Evolutionary conservation across 2,888 invertebrate genomes (phyloP).

Genomic region (Tinea trinotella): DNA sequence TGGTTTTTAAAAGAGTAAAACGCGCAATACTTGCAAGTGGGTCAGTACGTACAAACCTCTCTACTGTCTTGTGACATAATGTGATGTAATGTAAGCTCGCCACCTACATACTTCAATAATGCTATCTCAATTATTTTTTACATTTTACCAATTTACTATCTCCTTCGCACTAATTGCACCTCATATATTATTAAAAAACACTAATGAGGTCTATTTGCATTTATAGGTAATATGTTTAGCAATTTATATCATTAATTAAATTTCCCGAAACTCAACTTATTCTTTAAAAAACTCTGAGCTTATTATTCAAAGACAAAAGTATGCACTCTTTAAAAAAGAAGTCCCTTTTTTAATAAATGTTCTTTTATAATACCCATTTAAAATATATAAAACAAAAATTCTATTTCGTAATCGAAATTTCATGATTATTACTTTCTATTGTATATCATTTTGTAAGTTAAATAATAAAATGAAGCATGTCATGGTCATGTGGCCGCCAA

Average conservation of each 20-base stretch:
- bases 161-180: background rate
- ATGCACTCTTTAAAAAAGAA: too few species aligned
- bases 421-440: constrained; percentile 5
- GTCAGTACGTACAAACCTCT: constrained; percentile 12
- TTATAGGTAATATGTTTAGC: too few species aligned
- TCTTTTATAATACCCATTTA: too few species aligned
- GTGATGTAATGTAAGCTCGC: constrained; percentile 6
- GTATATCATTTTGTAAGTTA: constrained; percentile 8
- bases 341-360: too few species aligned
- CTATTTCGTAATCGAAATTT: background rate
- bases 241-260: too few species aligned
- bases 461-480: constrained; percentile 11
- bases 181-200: background rate
- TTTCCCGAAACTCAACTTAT: too few species aligned
- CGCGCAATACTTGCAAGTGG: constrained; percentile 14
- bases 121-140: background rate
- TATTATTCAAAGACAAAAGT: too few species aligned
- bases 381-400: too few species aligned
- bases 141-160: background rate
- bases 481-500: constrained; percentile 7
- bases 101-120: background rate
- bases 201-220: too few species aligned
- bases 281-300: too few species aligned
- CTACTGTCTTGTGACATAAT: constrained; percentile 13
- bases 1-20: background rate